Evolutionary conservation across 2,888 invertebrate species (phyloP), one percentile per base, ranked within the genome.

Genomic region (Ectobius pallidus): DNA sequence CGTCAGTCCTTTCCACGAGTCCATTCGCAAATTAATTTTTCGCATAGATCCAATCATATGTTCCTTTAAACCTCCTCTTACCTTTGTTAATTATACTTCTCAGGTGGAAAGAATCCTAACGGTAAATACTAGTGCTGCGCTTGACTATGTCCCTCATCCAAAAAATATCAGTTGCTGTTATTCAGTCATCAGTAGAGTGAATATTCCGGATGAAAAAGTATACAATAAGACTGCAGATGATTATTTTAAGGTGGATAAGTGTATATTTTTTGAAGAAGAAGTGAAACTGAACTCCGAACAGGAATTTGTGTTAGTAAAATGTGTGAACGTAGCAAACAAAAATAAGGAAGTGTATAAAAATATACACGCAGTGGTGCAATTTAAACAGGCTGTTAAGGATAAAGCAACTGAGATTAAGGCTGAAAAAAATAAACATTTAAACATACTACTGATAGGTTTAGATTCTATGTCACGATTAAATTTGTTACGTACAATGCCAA

Each of bases 391-490:
- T 16, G 70, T 71, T 18, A 63, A 70, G 52, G 55, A 32, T 27
- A 61, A 58, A 14, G 44, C 32, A n/a, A 39, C 62, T 46, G 52
- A 63, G 58, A 18, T 46, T n/a, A n/a, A 3, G 3, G 4, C 46
- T 11, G n/a, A 46, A 55, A 67, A 14, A 49, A 20, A 34, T 32
- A 16, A 22, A 9, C 22, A 42, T 1, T 75, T 81, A 6, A 83
- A 82, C 74, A 78, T 84, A 0, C 76, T 83, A 32, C 78, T 84
- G 75, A 70, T 85, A 6, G 85, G 84, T 0, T 79, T 84, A 46
- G 84, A 84, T 75, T 83, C 83, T 0, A 79, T 83, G 16, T 84
- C 84, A 0, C 77, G 83, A 44, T 79, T 83, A 44, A 83, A 84
- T 75, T 81, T 83, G 74, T 77, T 81, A 18, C 79, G 84, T 0